phyloP scores from a whole-genome alignment of 2,888 invertebrate genomes.

The Lepas anatifera region DNA sequence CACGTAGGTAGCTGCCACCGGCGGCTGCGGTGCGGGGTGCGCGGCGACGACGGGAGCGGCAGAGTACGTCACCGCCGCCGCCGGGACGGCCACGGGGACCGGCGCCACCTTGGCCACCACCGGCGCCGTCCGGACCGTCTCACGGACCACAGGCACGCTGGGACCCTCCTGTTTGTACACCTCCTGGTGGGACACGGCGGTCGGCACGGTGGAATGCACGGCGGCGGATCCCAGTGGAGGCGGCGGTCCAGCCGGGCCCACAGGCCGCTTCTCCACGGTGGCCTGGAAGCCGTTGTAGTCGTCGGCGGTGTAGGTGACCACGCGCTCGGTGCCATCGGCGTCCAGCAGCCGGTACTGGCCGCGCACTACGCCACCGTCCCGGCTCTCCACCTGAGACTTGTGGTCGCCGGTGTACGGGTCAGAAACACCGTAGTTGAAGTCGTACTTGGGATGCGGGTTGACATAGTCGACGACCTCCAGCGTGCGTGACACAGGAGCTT shows the following conservation, averaged over 20 bases:
- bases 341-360: slow-evolving; percentile 14
- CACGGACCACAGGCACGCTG: not conserved
- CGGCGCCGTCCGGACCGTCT: not conserved
- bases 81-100: not conserved
- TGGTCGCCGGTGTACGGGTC: slow-evolving; percentile 16
- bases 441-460: slow-evolving; percentile 13
- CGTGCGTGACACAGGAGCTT: not conserved
- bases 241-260: slow-evolving; percentile 18
- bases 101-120: not conserved
- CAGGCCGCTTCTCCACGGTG: slow-evolving; percentile 25
- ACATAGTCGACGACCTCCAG: slow-evolving; percentile 17
- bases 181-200: slow-evolving; percentile 6
- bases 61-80: not conserved
- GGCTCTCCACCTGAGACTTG: slow-evolving; percentile 13
- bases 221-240: no score
- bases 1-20: not conserved
- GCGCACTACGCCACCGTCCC: slow-evolving; percentile 12
- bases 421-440: slow-evolving; percentile 16
- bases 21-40: no score
- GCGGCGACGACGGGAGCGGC: not conserved
- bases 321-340: slow-evolving; percentile 16
- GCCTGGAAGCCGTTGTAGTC: slow-evolving; percentile 25
- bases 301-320: slow-evolving; percentile 24
- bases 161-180: not conserved
- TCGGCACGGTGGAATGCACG: not conserved